Evolutionary conservation across 2,888 invertebrate genomes (phyloP).

Genomic region (Drosophila maculinotata): DNA sequence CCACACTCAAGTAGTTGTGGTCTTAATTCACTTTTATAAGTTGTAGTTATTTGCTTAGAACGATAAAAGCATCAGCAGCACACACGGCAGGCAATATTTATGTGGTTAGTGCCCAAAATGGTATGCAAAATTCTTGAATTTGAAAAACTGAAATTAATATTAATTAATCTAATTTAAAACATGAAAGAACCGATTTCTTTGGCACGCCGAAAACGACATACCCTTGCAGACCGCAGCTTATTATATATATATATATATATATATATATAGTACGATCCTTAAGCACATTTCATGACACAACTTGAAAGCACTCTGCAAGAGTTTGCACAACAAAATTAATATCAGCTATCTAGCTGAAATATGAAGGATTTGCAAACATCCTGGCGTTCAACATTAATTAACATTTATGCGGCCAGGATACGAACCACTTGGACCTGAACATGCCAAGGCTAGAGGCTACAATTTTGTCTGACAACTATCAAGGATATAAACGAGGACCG

Average conservation of each 20-base stretch:
- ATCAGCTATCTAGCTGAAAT: background rate
- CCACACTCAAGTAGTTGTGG: background rate
- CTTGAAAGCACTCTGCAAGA: no score
- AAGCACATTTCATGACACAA: no score
- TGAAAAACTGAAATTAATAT: slow-evolving; percentile 6
- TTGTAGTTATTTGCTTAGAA: background rate
- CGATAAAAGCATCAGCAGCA: slow-evolving; percentile 4
- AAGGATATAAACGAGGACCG: background rate
- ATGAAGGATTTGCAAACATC: background rate
- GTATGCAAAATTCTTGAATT: slow-evolving; percentile 8
- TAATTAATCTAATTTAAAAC: slow-evolving; percentile 7
- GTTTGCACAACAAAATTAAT: background rate
- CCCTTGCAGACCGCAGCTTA: no score
- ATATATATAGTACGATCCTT: no score
- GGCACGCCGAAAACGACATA: no score
- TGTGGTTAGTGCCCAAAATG: slow-evolving; percentile 1
- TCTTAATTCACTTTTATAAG: slow-evolving; percentile 11
- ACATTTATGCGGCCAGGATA: background rate
- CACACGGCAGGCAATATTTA: slow-evolving; percentile 1
- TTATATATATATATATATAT: no score
- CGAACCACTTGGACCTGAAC: background rate
- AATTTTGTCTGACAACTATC: slow-evolving; percentile 6
- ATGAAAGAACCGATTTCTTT: no score
- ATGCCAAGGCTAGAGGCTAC: background rate
- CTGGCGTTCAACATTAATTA: slow-evolving; percentile 3